Evolutionary conservation across 2,113 vertebrate genomes (phyloP).

Genomic region (Beaufortia kweichowensis): DNA sequence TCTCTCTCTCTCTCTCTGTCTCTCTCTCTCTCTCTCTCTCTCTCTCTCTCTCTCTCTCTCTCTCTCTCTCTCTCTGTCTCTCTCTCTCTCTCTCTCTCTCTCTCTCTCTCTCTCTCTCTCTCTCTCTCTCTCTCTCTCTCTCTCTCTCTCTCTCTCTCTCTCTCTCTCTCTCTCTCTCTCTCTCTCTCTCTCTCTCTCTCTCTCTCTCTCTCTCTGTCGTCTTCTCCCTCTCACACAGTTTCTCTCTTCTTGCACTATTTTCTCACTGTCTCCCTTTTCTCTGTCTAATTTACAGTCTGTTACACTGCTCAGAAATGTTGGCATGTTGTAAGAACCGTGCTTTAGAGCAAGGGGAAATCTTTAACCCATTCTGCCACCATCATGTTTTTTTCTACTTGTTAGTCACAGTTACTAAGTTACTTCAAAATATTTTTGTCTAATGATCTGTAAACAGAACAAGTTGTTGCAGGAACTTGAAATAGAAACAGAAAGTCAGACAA

Average conservation of each 20-base stretch:
- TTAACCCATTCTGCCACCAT: constrained; percentile 39
- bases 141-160: neutral
- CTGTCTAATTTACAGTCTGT: constrained; percentile 29
- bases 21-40: neutral
- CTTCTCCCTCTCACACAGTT: neutral
- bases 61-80: neutral
- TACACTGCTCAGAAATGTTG: constrained; percentile 21
- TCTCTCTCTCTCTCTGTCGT: neutral
- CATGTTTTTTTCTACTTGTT: constrained; percentile 14
- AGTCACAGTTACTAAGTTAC: constrained; percentile 14
- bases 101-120: constrained; percentile 7
- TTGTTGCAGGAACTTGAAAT: neutral
- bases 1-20: constrained; percentile 9
- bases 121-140: constrained; percentile 5
- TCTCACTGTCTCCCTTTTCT: constrained; percentile 3
- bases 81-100: neutral
- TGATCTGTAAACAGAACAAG: neutral
- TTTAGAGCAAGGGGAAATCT: constrained; percentile 27
- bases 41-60: constrained; percentile 2
- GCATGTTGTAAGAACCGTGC: constrained; percentile 53
- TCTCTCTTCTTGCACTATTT: neutral
- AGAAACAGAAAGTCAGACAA: neutral
- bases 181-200: neutral
- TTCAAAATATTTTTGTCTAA: neutral
- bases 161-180: no score